Conservation (phyloP, 2,113 vertebrate genomes). For the Sarotherodon lohbergeri region DNA sequence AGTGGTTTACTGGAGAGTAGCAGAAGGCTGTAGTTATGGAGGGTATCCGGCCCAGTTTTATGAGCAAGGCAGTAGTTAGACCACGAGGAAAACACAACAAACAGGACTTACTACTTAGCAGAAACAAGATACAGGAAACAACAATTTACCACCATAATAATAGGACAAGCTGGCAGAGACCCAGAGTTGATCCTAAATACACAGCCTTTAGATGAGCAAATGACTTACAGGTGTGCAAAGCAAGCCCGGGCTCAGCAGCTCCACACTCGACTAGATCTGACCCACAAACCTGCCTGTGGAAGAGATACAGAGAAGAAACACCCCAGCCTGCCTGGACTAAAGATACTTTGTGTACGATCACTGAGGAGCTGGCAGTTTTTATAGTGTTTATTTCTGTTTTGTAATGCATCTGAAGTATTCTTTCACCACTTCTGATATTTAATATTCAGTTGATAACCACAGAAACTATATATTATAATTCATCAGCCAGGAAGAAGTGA, state of each 20-base stretch:
- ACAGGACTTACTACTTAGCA: background rate
- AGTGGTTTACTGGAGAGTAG: background rate
- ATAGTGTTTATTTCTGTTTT: no score
- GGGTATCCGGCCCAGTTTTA: background rate
- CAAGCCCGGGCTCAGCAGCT: background rate
- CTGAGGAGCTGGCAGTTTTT: no score
- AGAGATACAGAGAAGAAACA: background rate
- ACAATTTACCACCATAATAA: background rate
- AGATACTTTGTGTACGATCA: no score
- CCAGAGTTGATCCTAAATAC: background rate
- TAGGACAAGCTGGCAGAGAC: background rate
- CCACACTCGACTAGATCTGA: background rate
- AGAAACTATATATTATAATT: background rate
- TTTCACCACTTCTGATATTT: no score
- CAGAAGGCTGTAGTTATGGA: background rate
- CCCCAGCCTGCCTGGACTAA: no score
- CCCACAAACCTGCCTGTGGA: background rate
- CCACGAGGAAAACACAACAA: background rate
- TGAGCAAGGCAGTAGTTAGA: background rate
- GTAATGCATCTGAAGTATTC: no score
- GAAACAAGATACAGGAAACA: background rate
- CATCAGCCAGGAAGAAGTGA: background rate
- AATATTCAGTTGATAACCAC: no score
- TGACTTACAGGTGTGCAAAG: background rate
- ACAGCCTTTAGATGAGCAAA: background rate